Conservation (phyloP, 2,888 invertebrate genomes). For the Pterostichus madidus region DNA sequence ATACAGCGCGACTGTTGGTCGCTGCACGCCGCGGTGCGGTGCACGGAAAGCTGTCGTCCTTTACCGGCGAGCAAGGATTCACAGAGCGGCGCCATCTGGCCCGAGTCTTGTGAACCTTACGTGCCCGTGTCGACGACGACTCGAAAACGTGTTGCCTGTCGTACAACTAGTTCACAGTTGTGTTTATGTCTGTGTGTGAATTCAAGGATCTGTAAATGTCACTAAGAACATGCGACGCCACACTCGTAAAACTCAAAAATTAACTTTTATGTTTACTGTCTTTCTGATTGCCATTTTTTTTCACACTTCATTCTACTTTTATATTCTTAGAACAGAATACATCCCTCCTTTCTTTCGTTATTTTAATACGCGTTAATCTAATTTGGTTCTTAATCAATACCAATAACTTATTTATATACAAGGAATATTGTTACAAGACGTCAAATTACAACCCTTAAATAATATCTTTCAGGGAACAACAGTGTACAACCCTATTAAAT, state of each 20-base stretch:
- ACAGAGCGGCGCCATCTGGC: conserved; percentile 4
- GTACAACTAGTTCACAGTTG: conserved; percentile 6
- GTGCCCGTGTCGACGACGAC: neutral
- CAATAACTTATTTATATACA: too few relatives aligned
- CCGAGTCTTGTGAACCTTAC: neutral
- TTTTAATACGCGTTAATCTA: too few relatives aligned
- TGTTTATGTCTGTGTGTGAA: conserved; percentile 2
- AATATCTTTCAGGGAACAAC: too few relatives aligned
- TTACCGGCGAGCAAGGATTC: neutral
- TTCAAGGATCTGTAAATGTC: conserved; percentile 14
- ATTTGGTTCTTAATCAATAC: too few relatives aligned
- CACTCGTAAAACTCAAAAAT: neutral
- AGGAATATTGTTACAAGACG: too few relatives aligned
- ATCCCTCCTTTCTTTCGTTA: too few relatives aligned
- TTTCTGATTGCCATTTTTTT: too few relatives aligned
- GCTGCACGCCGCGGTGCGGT: neutral
- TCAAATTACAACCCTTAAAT: too few relatives aligned
- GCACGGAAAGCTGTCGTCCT: neutral
- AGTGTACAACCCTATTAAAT: too few relatives aligned
- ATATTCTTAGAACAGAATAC: too few relatives aligned
- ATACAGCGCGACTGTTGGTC: neutral
- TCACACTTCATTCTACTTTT: too few relatives aligned
- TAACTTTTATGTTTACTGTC: too few relatives aligned
- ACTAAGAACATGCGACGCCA: neutral
- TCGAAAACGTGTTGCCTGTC: neutral